These are phyloP conservation scores for Antheraea yamamai DNA, from an alignment of 2,888 invertebrate genomes.

Conservation along the genomic window DNA sequence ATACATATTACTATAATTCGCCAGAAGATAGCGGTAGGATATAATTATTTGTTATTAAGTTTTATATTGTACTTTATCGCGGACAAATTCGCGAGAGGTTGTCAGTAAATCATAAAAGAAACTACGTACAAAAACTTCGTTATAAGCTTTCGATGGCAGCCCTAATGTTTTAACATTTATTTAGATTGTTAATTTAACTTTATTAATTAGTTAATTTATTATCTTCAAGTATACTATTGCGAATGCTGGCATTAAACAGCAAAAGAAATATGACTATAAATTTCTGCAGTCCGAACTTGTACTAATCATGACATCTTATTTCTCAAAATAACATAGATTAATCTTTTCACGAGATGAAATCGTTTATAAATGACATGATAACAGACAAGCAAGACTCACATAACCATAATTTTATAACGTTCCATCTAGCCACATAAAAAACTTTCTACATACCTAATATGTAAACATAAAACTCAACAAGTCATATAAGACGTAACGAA, in stretches of 20 bases:
- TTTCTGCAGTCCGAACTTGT: neutral
- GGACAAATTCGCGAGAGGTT: no score
- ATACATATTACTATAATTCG: no score
- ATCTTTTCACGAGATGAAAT: neutral
- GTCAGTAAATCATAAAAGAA: no score
- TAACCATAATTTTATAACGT: neutral
- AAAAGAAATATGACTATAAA: neutral
- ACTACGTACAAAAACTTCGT: no score
- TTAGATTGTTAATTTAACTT: no score
- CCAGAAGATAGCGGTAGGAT: no score
- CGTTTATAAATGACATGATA: neutral
- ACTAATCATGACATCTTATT: neutral
- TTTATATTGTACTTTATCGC: no score
- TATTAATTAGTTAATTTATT: neutral
- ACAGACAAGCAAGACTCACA: neutral
- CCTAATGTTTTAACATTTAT: no score
- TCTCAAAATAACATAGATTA: neutral
- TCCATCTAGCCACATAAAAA: slow-evolving; percentile 3
- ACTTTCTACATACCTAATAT: slow-evolving; percentile 12
- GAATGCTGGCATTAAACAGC: neutral
- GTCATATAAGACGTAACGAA: neutral
- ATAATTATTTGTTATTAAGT: no score
- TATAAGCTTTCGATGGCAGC: no score
- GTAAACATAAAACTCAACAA: slow-evolving; percentile 5
- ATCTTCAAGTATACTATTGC: neutral